phyloP scores from a whole-genome alignment of 2,888 invertebrate genomes.

The Drosophila prolongata region DNA sequence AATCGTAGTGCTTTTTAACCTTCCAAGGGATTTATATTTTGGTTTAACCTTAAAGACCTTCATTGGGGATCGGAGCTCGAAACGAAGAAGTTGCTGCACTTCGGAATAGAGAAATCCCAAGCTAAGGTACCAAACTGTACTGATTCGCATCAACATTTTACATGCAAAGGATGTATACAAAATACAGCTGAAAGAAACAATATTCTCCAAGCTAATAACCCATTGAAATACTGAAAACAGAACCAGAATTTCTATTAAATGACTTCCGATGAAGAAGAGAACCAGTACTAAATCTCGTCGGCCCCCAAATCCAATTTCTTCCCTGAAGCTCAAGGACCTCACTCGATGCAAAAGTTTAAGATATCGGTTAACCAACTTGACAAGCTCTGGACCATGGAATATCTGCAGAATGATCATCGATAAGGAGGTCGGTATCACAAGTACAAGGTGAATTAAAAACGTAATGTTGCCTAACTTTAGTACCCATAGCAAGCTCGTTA shows the following conservation, averaged over 20 bases:
- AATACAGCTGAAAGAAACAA: neutral
- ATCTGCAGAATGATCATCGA: neutral
- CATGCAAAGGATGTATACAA: neutral
- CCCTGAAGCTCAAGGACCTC: neutral
- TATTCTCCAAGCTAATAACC: no score
- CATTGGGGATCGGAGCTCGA: no score
- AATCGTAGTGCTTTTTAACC: no score
- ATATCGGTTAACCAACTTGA: neutral
- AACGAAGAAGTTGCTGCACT: neutral
- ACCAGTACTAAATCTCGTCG: neutral
- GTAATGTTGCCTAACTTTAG: no score
- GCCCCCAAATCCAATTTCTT: neutral
- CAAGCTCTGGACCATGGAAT: neutral
- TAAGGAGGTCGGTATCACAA: neutral
- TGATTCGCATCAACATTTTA: neutral
- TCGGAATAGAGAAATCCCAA: neutral
- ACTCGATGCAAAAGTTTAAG: neutral
- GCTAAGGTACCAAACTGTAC: neutral
- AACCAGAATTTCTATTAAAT: neutral
- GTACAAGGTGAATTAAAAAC: neutral
- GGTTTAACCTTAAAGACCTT: no score
- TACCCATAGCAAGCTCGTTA: no score
- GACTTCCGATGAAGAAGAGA: neutral
- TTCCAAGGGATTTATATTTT: no score
- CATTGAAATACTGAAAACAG: neutral